phyloP scores from a whole-genome alignment of 2,888 invertebrate species.

The Tinea pellionella region DNA sequence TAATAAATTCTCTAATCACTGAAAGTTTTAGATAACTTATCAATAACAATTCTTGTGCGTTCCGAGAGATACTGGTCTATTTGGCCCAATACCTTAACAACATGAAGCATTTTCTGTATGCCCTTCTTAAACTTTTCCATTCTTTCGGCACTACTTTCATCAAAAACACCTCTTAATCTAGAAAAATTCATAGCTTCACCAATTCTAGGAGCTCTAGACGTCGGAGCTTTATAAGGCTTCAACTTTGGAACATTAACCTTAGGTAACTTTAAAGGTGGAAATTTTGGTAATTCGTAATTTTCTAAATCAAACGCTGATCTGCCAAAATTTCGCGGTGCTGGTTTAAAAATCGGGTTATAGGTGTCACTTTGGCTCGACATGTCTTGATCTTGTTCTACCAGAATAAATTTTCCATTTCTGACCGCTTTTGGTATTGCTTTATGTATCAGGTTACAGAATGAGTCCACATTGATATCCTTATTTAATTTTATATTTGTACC shows the following conservation, averaged over 20 bases:
- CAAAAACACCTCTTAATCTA: constrained; percentile 25
- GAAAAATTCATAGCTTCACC: constrained; percentile 32
- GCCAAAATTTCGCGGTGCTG: constrained; percentile 37
- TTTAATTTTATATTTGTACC: constrained; percentile 18
- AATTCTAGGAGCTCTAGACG: constrained; percentile 32
- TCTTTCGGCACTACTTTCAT: constrained; percentile 46
- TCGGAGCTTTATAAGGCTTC: neutral
- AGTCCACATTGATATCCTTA: constrained; percentile 31
- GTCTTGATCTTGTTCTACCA: constrained; percentile 34
- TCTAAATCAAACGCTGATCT: neutral
- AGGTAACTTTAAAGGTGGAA: constrained; percentile 24
- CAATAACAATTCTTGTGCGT: constrained; percentile 48
- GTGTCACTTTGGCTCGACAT: constrained; percentile 39
- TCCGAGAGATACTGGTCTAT: constrained; percentile 56
- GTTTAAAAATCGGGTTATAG: constrained; percentile 30
- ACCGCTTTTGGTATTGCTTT: constrained; percentile 46
- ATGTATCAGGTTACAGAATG: constrained; percentile 50
- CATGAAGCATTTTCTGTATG: constrained; percentile 50
- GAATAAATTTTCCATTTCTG: constrained; percentile 44
- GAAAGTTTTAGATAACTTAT: constrained; percentile 50
- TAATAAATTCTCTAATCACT: neutral
- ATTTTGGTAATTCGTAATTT: constrained; percentile 33
- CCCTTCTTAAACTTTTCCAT: constrained; percentile 57
- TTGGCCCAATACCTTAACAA: constrained; percentile 53
- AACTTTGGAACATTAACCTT: constrained; percentile 16